Percentiles rank a stretch among this genome's conserved stretches.
Conservation (phyloP, 2,113 vertebrate genomes). For the Colinus virginianus region DNA sequence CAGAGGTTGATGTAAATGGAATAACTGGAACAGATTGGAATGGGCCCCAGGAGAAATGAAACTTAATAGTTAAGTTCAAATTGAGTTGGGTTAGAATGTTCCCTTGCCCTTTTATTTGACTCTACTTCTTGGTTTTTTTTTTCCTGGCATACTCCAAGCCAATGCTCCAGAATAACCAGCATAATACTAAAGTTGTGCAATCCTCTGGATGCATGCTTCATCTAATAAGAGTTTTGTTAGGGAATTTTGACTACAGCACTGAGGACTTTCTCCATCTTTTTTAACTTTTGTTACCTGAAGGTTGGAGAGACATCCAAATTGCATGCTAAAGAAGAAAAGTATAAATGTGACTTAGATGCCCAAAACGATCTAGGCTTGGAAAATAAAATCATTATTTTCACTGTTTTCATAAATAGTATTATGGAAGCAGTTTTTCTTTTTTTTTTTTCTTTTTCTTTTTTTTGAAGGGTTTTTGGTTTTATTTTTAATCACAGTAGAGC, state of each 20-base stretch:
- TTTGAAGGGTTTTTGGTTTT: too few relatives aligned
- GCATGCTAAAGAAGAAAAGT: not conserved
- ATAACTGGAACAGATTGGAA: not conserved
- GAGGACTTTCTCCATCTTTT: not conserved
- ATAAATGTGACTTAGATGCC: not conserved
- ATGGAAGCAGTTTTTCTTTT: not conserved
- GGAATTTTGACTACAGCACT: not conserved
- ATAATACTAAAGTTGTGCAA: not conserved
- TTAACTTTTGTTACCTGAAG: not conserved
- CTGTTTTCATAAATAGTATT: not conserved
- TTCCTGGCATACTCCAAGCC: not conserved
- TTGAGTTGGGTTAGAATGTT: not conserved
- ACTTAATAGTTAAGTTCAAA: slow-evolving; percentile 28
- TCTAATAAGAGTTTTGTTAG: not conserved
- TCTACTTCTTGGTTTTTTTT: not conserved
- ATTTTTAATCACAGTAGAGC: not conserved
- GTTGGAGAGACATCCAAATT: not conserved
- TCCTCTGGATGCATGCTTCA: not conserved
- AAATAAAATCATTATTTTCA: not conserved
- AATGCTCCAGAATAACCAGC: not conserved
- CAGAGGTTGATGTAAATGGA: not conserved
- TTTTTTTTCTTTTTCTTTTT: too few relatives aligned
- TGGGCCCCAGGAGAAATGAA: not conserved
- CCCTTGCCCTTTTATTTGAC: not conserved
- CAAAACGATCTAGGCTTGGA: not conserved